These are phyloP conservation scores for Streblospio benedicti DNA, from an alignment of 1,140 invertebrate species.

Conservation along the genomic window DNA sequence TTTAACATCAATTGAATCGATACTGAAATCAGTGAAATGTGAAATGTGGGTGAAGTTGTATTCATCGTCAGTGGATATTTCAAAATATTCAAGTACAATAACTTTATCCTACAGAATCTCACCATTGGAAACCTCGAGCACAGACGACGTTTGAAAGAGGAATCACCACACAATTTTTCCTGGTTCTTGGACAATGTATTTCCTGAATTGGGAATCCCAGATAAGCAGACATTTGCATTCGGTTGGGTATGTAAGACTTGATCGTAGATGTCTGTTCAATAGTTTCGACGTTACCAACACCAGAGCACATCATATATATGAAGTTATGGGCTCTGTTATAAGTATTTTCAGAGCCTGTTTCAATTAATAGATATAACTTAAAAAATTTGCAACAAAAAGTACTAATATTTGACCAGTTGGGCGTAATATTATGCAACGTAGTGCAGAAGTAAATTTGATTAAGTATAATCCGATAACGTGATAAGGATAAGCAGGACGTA, in stretches of 20 bases:
- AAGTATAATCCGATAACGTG: too few species aligned
- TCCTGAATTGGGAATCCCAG: constrained; percentile 13
- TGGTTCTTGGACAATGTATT: constrained; percentile 11
- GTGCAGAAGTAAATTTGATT: too few species aligned
- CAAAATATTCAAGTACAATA: too few species aligned
- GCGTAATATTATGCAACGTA: too few species aligned
- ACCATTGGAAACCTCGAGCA: not conserved
- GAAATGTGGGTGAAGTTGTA: too few species aligned
- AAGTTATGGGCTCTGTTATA: not conserved
- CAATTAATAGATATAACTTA: not conserved
- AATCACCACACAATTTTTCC: not conserved
- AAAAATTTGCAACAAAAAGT: too few species aligned
- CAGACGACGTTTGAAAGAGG: not conserved
- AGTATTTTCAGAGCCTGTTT: not conserved
- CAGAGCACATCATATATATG: not conserved
- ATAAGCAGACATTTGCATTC: constrained; percentile 3
- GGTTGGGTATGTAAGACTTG: constrained; percentile 3
- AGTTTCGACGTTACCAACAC: not conserved
- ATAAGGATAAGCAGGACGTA: not conserved
- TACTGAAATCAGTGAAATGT: too few species aligned
- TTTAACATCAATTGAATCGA: too few species aligned
- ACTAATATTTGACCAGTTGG: not conserved
- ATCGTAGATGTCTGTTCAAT: not conserved
- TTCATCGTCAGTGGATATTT: too few species aligned
- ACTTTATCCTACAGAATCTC: too few species aligned